Percentiles rank a stretch among this genome's conserved stretches.
phyloP scores from a whole-genome alignment of 2,888 invertebrate genomes.

The Phrixothrix hirtus region DNA sequence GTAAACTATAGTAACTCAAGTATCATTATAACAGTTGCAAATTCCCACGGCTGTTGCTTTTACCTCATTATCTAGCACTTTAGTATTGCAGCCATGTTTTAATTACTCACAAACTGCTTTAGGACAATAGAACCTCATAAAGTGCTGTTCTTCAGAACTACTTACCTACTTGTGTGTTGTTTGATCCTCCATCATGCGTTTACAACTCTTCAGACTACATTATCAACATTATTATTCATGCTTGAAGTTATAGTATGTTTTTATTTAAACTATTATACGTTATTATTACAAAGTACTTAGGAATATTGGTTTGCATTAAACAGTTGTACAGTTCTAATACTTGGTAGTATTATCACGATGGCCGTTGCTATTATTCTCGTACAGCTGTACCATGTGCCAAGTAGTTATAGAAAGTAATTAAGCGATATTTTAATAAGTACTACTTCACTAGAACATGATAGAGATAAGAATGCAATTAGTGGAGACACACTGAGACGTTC shows the following conservation, averaged over 20 bases:
- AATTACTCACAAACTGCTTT: conserved; percentile 51
- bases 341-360: neutral
- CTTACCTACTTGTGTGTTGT: conserved; percentile 38
- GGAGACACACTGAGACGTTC: conserved; percentile 12
- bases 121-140: conserved; percentile 46
- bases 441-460: conserved; percentile 8
- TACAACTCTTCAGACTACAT: conserved; percentile 46
- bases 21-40: conserved; percentile 26
- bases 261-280: conserved; percentile 9
- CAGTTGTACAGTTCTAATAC: neutral
- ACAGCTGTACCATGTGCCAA: neutral
- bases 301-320: conserved; percentile 11
- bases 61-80: conserved; percentile 32
- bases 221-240: conserved; percentile 43
- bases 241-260: conserved; percentile 18
- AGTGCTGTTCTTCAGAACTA: conserved; percentile 41
- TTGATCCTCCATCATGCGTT: conserved; percentile 43
- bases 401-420: neutral
- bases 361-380: conserved; percentile 1
- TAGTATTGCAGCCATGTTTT: conserved; percentile 44
- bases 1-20: conserved; percentile 15
- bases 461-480: conserved; percentile 17
- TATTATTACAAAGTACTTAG: no score
- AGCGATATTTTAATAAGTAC: neutral
- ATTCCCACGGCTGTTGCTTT: conserved; percentile 35